phyloP scores from a whole-genome alignment of 1,140 invertebrate species.

The Anoplolepis gracilipes region DNA sequence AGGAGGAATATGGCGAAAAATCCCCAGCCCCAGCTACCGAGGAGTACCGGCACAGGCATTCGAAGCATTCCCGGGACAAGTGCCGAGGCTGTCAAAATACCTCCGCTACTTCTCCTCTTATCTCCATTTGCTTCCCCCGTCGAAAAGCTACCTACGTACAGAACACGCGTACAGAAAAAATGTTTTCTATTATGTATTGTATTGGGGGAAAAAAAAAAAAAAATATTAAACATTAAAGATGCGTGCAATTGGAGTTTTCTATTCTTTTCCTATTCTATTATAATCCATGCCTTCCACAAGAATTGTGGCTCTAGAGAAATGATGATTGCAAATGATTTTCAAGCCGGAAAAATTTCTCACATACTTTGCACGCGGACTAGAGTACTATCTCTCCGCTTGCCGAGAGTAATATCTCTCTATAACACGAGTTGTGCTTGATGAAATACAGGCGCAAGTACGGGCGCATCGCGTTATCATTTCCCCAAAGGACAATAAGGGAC shows the following conservation, averaged over 20 bases:
- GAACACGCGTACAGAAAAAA: neutral
- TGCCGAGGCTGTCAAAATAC: constrained; percentile 79
- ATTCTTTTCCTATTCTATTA: no score
- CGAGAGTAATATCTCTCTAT: neutral
- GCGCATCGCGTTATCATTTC: constrained; percentile 31
- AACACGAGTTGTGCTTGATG: neutral
- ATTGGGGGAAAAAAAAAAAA: constrained; percentile 15
- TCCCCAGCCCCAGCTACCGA: constrained; percentile 80
- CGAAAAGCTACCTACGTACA: constrained; percentile 72
- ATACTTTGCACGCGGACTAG: neutral
- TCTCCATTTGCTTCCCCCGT: constrained; percentile 77
- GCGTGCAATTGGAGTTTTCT: no score
- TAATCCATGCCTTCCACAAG: neutral
- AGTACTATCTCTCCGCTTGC: neutral
- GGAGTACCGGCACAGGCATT: constrained; percentile 76
- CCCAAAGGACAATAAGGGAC: constrained; percentile 57
- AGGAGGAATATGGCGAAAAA: constrained; percentile 81
- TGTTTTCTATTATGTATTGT: neutral
- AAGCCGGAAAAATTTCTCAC: neutral
- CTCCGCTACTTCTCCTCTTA: constrained; percentile 70
- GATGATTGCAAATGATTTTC: neutral
- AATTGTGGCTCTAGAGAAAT: neutral
- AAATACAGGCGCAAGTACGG: neutral
- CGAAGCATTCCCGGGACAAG: constrained; percentile 63
- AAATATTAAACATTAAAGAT: no score